Percentiles rank a stretch among this genome's conserved stretches.
These are phyloP conservation scores for Drosophila setifemur DNA, from an alignment of 1,140 invertebrate genomes.

Conservation along the genomic window DNA sequence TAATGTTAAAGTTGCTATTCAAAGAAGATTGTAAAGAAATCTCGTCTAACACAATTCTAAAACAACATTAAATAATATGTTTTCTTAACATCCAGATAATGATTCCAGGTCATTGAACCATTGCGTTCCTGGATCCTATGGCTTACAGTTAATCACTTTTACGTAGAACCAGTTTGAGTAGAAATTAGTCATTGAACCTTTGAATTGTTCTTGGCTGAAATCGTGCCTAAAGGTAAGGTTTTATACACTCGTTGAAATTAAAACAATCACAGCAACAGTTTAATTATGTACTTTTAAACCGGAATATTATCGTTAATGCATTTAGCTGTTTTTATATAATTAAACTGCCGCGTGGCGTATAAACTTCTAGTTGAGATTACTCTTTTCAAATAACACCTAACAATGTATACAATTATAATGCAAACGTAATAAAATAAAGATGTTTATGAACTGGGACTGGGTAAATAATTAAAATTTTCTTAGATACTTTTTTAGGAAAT, in stretches of 20 bases:
- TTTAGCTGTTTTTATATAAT: not conserved
- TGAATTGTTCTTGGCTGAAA: not conserved
- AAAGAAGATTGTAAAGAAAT: not conserved
- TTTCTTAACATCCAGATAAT: not conserved
- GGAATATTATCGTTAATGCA: not conserved
- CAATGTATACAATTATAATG: no score
- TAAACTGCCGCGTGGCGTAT: not conserved
- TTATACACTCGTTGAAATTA: not conserved
- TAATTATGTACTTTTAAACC: not conserved
- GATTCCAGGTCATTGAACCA: slow-evolving; percentile 17
- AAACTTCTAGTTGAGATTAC: no score
- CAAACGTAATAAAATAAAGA: no score
- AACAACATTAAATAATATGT: no score
- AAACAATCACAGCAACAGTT: not conserved
- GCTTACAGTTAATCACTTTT: slow-evolving; percentile 12
- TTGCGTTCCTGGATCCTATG: not conserved
- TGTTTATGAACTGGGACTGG: no score
- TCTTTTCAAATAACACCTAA: no score
- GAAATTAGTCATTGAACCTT: slow-evolving; percentile 31
- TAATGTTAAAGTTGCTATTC: no score
- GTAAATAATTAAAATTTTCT: no score
- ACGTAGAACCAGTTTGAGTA: slow-evolving; percentile 6
- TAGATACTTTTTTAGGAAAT: no score
- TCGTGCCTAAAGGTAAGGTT: not conserved
- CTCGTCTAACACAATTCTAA: no score